Conservation (phyloP, 2,888 invertebrate species). For the Drosophila robusta region DNA sequence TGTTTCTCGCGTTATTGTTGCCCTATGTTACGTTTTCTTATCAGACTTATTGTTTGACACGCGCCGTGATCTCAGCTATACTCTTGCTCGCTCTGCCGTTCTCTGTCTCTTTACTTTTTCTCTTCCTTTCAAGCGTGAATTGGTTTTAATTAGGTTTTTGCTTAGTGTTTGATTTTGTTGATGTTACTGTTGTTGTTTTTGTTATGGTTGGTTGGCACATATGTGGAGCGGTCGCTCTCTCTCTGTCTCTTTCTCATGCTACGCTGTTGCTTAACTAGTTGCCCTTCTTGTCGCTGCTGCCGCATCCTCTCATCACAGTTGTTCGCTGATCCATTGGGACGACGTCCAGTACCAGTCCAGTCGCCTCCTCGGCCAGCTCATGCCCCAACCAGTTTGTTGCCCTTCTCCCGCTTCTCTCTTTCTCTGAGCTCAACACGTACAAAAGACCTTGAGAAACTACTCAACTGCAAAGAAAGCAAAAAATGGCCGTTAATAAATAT, state of each 20-base stretch:
- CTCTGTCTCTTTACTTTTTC: constrained; percentile 23
- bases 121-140: constrained; percentile 54
- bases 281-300: constrained; percentile 39
- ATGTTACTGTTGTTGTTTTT: constrained; percentile 31
- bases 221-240: constrained; percentile 55
- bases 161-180: constrained; percentile 19
- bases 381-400: constrained; percentile 61
- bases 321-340: constrained; percentile 59
- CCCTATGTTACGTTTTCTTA: constrained; percentile 51
- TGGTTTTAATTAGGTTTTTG: constrained; percentile 45
- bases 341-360: constrained; percentile 45
- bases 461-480: constrained; percentile 72
- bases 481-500: constrained; percentile 35
- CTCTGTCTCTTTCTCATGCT: constrained; percentile 66
- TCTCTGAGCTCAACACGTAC: constrained; percentile 22
- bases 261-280: constrained; percentile 53
- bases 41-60: constrained; percentile 60
- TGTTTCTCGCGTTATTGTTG: constrained; percentile 33
- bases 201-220: constrained; percentile 59
- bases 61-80: constrained; percentile 45
- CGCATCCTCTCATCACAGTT: constrained; percentile 54
- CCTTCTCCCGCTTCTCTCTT: not conserved
- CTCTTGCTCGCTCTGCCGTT: constrained; percentile 6
- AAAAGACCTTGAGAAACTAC: constrained; percentile 78
- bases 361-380: constrained; percentile 62